Percentiles rank a stretch among this genome's conserved stretches.
phyloP scores from a whole-genome alignment of 2,888 invertebrate genomes.

The Leucania comma region DNA sequence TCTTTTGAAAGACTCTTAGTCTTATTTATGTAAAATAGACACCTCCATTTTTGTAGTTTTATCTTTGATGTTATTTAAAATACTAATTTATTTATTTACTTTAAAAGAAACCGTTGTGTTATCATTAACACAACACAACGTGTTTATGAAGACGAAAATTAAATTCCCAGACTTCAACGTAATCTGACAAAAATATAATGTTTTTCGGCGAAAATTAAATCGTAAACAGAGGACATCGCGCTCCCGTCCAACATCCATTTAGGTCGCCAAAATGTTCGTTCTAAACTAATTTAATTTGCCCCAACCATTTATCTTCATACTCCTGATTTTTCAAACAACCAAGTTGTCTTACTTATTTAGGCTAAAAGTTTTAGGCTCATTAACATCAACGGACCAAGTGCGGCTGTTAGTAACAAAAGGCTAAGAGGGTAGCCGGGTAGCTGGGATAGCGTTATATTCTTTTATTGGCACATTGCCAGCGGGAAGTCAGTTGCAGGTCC shows the following conservation, averaged over 20 bases:
- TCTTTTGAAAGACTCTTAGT: too few species aligned
- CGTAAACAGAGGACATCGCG: conserved; percentile 18
- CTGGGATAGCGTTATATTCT: conserved; percentile 76
- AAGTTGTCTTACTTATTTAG: conserved; percentile 44
- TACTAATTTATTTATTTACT: too few species aligned
- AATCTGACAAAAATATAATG: conserved; percentile 16
- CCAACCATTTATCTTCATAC: conserved; percentile 41
- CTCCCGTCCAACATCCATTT: background rate
- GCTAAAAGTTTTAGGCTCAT: conserved; percentile 57
- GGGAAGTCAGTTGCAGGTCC: conserved; percentile 72
- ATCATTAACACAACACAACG: background rate
- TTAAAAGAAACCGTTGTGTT: background rate
- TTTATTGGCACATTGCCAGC: conserved; percentile 79
- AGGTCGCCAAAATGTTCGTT: conserved; percentile 17
- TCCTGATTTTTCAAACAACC: conserved; percentile 28
- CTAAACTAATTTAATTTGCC: conserved; percentile 29
- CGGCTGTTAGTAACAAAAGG: conserved; percentile 67
- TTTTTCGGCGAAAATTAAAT: conserved; percentile 28
- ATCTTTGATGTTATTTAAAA: too few species aligned
- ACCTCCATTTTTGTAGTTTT: too few species aligned
- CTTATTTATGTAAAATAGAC: too few species aligned
- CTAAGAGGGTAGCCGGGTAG: conserved; percentile 63
- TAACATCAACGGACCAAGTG: conserved; percentile 47
- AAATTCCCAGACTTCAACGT: conserved; percentile 8
- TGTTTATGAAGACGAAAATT: conserved; percentile 2